Evolutionary conservation across 2,113 vertebrate species (phyloP).

Genomic region (Nannobrachium achirus): DNA sequence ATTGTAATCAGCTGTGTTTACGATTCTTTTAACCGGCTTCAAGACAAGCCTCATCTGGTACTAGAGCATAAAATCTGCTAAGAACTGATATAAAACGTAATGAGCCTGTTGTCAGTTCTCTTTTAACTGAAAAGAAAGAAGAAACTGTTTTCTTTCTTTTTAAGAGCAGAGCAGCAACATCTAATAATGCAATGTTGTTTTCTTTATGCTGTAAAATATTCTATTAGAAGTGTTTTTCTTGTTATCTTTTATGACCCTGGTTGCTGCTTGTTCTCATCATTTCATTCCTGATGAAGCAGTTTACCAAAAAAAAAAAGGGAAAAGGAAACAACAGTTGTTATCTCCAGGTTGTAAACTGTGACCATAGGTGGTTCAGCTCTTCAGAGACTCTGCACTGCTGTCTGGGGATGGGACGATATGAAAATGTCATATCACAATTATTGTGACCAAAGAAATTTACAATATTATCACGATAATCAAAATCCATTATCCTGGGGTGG

Average conservation of each 20-base stretch:
- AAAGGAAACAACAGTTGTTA: too few species aligned
- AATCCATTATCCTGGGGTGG: too few species aligned
- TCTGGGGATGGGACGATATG: too few species aligned
- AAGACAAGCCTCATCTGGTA: background rate
- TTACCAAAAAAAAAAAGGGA: background rate
- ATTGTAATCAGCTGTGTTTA: background rate
- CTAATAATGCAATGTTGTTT: background rate
- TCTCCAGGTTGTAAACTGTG: background rate
- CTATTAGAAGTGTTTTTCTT: background rate
- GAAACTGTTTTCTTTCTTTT: conserved; percentile 5
- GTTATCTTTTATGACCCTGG: background rate
- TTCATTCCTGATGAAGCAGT: conserved; percentile 17
- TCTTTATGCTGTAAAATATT: background rate
- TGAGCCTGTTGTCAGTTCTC: background rate
- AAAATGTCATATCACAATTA: too few species aligned
- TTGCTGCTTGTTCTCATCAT: conserved; percentile 19
- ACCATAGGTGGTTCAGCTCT: background rate
- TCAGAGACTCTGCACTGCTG: background rate
- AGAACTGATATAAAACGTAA: conserved; percentile 1
- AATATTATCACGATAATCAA: too few species aligned
- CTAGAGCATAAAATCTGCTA: conserved; percentile 4
- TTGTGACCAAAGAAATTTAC: too few species aligned
- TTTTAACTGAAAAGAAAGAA: background rate
- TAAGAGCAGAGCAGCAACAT: background rate
- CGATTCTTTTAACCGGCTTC: conserved; percentile 13